These are phyloP conservation scores for Climacteris rufus DNA, from an alignment of 2,113 vertebrate genomes.

Conservation along the genomic window DNA sequence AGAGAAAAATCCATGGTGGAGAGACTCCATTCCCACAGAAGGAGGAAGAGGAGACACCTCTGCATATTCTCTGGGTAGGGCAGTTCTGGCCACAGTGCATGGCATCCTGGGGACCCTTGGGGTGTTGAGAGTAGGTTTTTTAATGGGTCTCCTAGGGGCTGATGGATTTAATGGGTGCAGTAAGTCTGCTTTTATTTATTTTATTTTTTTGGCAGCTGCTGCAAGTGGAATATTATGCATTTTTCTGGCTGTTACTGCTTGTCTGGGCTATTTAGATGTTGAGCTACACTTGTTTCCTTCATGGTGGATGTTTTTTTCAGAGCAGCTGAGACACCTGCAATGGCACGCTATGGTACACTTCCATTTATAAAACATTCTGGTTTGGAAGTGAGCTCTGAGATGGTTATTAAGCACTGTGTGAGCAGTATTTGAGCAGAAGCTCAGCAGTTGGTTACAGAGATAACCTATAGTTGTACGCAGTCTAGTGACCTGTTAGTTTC, in stretches of 20 bases:
- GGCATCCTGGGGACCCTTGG: conserved; percentile 15
- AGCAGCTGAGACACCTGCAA: neutral
- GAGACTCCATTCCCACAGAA: neutral
- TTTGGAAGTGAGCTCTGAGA: neutral
- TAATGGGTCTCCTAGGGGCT: neutral
- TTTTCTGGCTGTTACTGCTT: conserved; percentile 57
- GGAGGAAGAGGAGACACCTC: neutral
- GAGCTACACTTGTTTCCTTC: conserved; percentile 24
- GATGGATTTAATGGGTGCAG: conserved; percentile 55
- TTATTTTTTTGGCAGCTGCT: conserved; percentile 50
- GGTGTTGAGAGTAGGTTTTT: neutral
- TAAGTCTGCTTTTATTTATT: conserved; percentile 47
- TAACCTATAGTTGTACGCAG: neutral
- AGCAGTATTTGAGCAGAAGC: neutral
- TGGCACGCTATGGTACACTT: neutral
- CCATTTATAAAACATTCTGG: neutral
- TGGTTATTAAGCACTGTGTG: neutral
- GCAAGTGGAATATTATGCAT: conserved; percentile 50
- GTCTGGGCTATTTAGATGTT: conserved; percentile 31
- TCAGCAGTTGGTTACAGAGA: neutral
- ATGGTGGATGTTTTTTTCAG: neutral
- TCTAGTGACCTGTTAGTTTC: neutral
- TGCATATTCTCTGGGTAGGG: neutral
- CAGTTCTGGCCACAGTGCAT: neutral
- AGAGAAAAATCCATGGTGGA: neutral